Evolutionary conservation across 2,888 invertebrate species (phyloP).

Genomic region (Phlogophora meticulosa): DNA sequence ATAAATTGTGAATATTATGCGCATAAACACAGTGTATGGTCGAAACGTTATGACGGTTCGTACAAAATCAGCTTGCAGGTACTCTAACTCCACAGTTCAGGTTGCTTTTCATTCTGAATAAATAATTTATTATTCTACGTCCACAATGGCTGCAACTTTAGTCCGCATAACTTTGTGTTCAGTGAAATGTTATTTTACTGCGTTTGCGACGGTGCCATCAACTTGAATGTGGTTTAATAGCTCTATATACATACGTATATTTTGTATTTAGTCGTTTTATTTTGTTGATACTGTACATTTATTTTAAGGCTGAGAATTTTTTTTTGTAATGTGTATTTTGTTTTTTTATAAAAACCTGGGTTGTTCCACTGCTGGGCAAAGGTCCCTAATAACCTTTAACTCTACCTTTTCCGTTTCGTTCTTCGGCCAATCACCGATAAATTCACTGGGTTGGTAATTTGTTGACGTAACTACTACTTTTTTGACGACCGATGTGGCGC

Average conservation of each 20-base stretch:
- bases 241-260: slow-evolving; percentile 16
- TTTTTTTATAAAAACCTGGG: too few relatives aligned
- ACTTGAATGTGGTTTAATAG: slow-evolving; percentile 46
- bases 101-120: slow-evolving; percentile 66
- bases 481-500: too few relatives aligned
- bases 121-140: slow-evolving; percentile 67
- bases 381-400: too few relatives aligned
- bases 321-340: too few relatives aligned
- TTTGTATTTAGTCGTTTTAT: slow-evolving; percentile 24
- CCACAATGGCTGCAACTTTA: slow-evolving; percentile 59
- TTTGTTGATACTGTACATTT: slow-evolving; percentile 5
- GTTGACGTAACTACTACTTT: too few relatives aligned
- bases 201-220: slow-evolving; percentile 28
- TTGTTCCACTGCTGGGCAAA: too few relatives aligned
- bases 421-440: too few relatives aligned
- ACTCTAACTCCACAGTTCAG: slow-evolving; percentile 40
- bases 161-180: slow-evolving; percentile 54
- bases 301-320: not conserved
- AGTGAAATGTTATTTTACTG: slow-evolving; percentile 62
- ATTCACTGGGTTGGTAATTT: too few relatives aligned
- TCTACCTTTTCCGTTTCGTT: too few relatives aligned
- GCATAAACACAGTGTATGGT: slow-evolving; percentile 16
- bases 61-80: slow-evolving; percentile 36
- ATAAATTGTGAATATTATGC: slow-evolving; percentile 43
- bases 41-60: slow-evolving; percentile 21